A percentile compares a stretch with the other conserved stretches of the same genome.
Conservation (phyloP, 2,113 vertebrate genomes). For the Pionites leucogaster region DNA sequence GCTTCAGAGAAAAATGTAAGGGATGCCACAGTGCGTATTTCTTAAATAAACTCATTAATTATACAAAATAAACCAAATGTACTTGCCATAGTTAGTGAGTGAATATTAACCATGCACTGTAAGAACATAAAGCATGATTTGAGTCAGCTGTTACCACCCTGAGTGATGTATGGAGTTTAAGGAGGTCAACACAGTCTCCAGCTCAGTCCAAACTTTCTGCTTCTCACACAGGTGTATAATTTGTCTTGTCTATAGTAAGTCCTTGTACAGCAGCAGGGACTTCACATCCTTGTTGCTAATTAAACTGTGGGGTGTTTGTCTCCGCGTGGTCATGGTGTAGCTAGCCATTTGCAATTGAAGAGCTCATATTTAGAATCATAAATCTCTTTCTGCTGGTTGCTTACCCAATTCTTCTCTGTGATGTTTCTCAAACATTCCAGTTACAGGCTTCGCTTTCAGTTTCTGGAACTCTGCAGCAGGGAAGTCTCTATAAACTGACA, state of each 20-base stretch:
- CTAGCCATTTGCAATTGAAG: not conserved
- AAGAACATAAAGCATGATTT: not conserved
- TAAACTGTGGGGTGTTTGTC: not conserved
- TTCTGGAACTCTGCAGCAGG: not conserved
- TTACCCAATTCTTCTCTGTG: not conserved
- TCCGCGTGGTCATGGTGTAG: not conserved
- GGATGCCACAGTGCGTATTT: not conserved
- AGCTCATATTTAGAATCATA: not conserved
- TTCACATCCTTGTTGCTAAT: not conserved
- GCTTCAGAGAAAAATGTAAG: conserved; percentile 53
- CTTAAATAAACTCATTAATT: conserved; percentile 22
- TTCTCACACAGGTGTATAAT: not conserved
- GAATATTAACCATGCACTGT: not conserved
- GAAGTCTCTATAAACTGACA: not conserved
- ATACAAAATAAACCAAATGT: not conserved
- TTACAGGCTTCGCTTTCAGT: not conserved
- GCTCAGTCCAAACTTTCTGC: not conserved
- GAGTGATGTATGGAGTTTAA: not conserved
- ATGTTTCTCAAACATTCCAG: not conserved
- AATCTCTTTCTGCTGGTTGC: not conserved
- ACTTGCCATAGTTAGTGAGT: not conserved
- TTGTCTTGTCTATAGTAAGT: not conserved
- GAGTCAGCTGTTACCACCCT: conserved; percentile 4
- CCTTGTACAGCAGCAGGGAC: not conserved
- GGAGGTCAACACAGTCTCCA: not conserved